Evolutionary conservation across 2,888 invertebrate genomes (phyloP), one percentile per base, ranked within the genome.

Genomic region (Sussaba pulchella): DNA sequence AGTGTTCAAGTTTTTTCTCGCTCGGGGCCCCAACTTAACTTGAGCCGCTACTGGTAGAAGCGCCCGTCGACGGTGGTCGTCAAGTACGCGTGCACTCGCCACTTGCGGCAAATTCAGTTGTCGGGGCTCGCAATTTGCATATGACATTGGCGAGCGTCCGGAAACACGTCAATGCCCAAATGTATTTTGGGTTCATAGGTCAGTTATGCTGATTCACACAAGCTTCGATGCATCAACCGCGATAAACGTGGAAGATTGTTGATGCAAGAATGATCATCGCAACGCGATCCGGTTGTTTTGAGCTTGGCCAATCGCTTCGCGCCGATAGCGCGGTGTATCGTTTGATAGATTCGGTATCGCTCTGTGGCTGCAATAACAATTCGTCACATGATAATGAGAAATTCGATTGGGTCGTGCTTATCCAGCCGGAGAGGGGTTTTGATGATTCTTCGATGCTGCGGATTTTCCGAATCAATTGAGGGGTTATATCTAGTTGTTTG

Each of bases 11-110:
- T n/a, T n/a, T n/a, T n/a, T n/a, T n/a, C n/a, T n/a, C n/a, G n/a
- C n/a, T n/a, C n/a, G n/a, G n/a, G n/a, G n/a, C n/a, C n/a, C n/a
- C n/a, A n/a, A n/a, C n/a, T n/a, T n/a, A n/a, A n/a, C n/a, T n/a
- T n/a, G n/a, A 5, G 31, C 2, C 31, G 6, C 2, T 31, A 31
- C 2, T 6, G 31, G 4, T 31, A 6, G 21, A 26, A 59, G 43
- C 31, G 31, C 39, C 17, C 14, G 63, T 73, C 63, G 69, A 43
- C 41, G 45, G 63, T 64, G 54, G 47, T 69, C 31, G 63, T 47
- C 78, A 39, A 74, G 78, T 79, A 64, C 78, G 43, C 52, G 9
- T 52, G 78, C 74, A 79, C 78, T 79, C 69, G 39, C 12, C 14
- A 8, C 24, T 36, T 39, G 19, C 36, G 4, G 1, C 21, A 24